Evolutionary conservation across 2,888 invertebrate genomes (phyloP).

Genomic region (Agrypnus murinus): DNA sequence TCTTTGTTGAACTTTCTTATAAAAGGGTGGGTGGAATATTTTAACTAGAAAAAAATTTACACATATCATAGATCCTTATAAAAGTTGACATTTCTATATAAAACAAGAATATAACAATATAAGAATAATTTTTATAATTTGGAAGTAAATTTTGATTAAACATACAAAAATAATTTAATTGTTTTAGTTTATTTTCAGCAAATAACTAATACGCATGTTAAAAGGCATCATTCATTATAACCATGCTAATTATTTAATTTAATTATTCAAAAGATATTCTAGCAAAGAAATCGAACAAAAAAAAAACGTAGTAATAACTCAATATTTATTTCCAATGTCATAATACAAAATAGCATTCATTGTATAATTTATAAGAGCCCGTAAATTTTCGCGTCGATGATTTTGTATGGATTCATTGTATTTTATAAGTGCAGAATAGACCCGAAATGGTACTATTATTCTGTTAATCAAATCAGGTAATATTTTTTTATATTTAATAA

Average conservation of each 20-base stretch:
- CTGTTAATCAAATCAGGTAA: constrained; percentile 23
- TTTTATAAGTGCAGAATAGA: constrained; percentile 40
- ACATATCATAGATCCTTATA: neutral
- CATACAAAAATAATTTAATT: too few relatives aligned
- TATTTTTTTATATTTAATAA: neutral
- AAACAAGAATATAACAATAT: neutral
- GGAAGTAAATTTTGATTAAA: constrained; percentile 7
- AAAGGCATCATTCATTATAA: too few relatives aligned
- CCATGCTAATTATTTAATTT: too few relatives aligned
- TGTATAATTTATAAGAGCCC: constrained; percentile 42
- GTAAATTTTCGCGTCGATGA: constrained; percentile 44
- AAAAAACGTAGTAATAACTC: constrained; percentile 6
- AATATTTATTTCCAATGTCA: constrained; percentile 37
- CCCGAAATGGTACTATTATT: constrained; percentile 34
- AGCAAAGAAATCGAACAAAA: too few relatives aligned
- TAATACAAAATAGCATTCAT: constrained; percentile 32
- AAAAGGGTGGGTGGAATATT: constrained; percentile 45
- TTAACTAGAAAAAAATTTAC: constrained; percentile 22
- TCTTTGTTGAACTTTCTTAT: neutral
- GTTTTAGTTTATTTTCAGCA: too few relatives aligned
- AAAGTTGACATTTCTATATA: constrained; percentile 2
- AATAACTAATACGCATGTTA: too few relatives aligned
- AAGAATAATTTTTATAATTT: neutral
- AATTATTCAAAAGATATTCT: too few relatives aligned
- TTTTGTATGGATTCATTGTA: constrained; percentile 37